Conservation (phyloP, 30 jellyfish, hydroid and myxozoan species). For the Aurelia sp. region DNA sequence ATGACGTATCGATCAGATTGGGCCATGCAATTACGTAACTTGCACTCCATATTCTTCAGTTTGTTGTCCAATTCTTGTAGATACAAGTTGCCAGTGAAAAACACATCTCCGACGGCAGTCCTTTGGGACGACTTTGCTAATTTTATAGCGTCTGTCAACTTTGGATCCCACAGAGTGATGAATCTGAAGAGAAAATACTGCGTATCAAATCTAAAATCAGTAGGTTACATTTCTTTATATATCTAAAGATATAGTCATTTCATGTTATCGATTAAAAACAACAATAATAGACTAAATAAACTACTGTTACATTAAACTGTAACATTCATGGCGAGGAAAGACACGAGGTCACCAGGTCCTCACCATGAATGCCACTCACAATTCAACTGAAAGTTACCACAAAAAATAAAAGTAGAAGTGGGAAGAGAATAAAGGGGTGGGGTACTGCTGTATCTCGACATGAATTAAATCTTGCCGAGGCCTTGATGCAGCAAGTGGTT, state of each 20-base stretch:
- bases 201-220: neutral
- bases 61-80: neutral
- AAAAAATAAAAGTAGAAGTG: no score
- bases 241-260: neutral
- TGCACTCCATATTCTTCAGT: conserved; percentile 2
- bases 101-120: conserved; percentile 1
- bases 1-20: conserved; percentile 3
- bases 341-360: no score
- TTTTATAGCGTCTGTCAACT: neutral
- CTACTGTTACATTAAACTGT: no score
- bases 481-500: no score
- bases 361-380: no score
- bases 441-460: no score
- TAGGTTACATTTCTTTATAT: neutral
- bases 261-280: no score
- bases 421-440: no score
- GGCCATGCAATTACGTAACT: conserved; percentile 7
- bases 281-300: no score
- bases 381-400: no score
- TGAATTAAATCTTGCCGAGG: no score
- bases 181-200: neutral
- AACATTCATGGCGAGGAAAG: no score
- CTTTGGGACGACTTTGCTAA: conserved; percentile 1
- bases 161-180: conserved; percentile 6
- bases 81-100: neutral